Percentiles rank a stretch among this genome's conserved stretches.
phyloP scores from a whole-genome alignment of 1,140 invertebrate genomes.

The Ceratoteleas bidentatus region DNA sequence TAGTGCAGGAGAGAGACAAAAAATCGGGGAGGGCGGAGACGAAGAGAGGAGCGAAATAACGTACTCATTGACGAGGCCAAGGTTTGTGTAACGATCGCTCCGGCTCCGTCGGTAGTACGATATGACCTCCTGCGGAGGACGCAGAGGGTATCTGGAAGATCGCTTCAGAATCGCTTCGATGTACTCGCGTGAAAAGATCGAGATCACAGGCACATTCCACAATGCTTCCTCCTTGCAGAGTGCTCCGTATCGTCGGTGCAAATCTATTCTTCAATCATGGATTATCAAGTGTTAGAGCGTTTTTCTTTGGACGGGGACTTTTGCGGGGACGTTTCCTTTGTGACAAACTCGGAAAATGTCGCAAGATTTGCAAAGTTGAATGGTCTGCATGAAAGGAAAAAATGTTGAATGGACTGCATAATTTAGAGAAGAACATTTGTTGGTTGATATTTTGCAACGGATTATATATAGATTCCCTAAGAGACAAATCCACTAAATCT shows the following conservation, averaged over 20 bases:
- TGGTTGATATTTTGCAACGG: no score
- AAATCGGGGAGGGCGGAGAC: no score
- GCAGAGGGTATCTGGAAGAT: conserved; percentile 87
- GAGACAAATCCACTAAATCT: no score
- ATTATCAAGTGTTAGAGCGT: conserved; percentile 70
- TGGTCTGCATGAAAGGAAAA: no score
- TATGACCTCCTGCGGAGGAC: conserved; percentile 92
- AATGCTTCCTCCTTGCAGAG: conserved; percentile 89
- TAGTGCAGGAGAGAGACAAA: no score
- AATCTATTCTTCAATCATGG: conserved; percentile 80
- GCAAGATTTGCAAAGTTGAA: no score
- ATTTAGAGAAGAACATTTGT: no score
- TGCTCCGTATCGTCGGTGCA: conserved; percentile 84
- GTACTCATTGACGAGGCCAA: conserved; percentile 91
- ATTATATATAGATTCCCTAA: no score
- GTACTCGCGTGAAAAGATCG: conserved; percentile 87
- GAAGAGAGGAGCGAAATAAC: no score
- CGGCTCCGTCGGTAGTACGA: conserved; percentile 88
- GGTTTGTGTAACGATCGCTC: conserved; percentile 89
- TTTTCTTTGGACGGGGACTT: conserved; percentile 27
- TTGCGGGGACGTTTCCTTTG: conserved; percentile 1
- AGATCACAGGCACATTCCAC: conserved; percentile 88
- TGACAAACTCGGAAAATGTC: no score
- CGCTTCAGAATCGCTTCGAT: conserved; percentile 89
- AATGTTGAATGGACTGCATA: no score